Evolutionary conservation across 2,888 invertebrate species (phyloP), one percentile per base, ranked within the genome.

Genomic region (Drosophila barbarae): DNA sequence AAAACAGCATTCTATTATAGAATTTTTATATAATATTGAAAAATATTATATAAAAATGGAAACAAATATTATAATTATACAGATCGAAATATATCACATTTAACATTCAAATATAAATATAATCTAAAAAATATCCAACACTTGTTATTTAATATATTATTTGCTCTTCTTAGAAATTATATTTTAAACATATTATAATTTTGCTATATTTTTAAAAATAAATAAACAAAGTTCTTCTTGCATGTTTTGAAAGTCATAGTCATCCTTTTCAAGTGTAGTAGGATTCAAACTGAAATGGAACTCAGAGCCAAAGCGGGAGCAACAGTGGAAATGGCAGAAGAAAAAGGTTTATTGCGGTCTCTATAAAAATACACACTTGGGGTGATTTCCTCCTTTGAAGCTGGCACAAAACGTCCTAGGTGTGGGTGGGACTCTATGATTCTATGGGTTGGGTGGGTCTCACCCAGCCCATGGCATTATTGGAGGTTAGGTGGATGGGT

Each of bases 351-450:
- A 81, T 81, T 81, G 81, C 84, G 81, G 84, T 82, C 84, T 84
- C 84, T 79, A 84, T 81, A 84, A 82, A 84, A 84, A 82, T 84
- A 84, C 79, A 80, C 80, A 80, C 84, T 81, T 84, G 84, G 81
- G 81, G 81, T 81, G 81, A 84, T 82, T 84, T 78, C 73, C 84
- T 83, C 78, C 74, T 76, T 84, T 76, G 80, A 79, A 73, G 83
- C 77, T 66, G 57, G 50, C 68, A 72, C 66, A 80, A 77, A 77
- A 80, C 66, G 51, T 56, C 28, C 69, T 63, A 72, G 71, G 60
- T 70, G 79, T 72, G 76, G 71, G 76, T 70, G 74, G 72, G 21
- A 42, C 12, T 32, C 15, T 1, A 39, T 42, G 35, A 46, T 39
- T 15, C 38, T 10, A 41, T 52, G 70, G 47, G 30, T 13, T 34